Conservation (phyloP, 1,140 invertebrate genomes). For the Palaemon carinicauda region DNA sequence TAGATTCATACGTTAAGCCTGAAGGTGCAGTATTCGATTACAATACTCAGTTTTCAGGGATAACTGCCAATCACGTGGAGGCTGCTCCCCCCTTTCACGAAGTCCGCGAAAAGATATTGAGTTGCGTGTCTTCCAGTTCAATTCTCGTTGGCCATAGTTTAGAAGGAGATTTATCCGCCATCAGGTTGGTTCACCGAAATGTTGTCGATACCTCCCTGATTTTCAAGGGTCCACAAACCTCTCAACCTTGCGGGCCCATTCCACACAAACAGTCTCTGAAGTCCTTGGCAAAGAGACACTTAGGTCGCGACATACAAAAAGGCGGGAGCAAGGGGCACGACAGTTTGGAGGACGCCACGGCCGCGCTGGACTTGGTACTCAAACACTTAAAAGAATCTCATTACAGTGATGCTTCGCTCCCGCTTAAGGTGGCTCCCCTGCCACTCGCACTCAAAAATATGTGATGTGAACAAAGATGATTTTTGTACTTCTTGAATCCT, state of each 20-base stretch:
- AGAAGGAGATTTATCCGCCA: slow-evolving; percentile 70
- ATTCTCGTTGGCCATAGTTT: slow-evolving; percentile 72
- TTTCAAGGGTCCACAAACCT: slow-evolving; percentile 75
- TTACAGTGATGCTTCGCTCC: not conserved
- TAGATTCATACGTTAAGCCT: slow-evolving; percentile 83
- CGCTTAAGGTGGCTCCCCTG: slow-evolving; percentile 25
- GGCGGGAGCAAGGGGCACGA: slow-evolving; percentile 75
- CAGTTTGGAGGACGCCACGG: slow-evolving; percentile 86
- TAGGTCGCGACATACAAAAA: slow-evolving; percentile 82
- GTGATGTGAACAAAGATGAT: not conserved
- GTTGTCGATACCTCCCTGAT: slow-evolving; percentile 91
- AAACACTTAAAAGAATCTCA: slow-evolving; percentile 40
- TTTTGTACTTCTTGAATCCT: not conserved
- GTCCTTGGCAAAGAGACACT: slow-evolving; percentile 73
- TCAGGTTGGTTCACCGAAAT: slow-evolving; percentile 82
- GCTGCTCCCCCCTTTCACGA: slow-evolving; percentile 65
- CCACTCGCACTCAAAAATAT: slow-evolving; percentile 43
- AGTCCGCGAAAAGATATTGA: slow-evolving; percentile 67
- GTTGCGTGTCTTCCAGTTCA: slow-evolving; percentile 66
- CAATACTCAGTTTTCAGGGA: slow-evolving; percentile 76
- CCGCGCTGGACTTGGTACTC: slow-evolving; percentile 84
- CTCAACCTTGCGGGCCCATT: slow-evolving; percentile 75
- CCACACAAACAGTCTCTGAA: slow-evolving; percentile 82
- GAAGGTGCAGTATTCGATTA: slow-evolving; percentile 80
- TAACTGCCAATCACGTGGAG: slow-evolving; percentile 62